These are phyloP conservation scores for Agrilus cyanescens DNA, from an alignment of 2,888 invertebrate species.

Conservation along the genomic window DNA sequence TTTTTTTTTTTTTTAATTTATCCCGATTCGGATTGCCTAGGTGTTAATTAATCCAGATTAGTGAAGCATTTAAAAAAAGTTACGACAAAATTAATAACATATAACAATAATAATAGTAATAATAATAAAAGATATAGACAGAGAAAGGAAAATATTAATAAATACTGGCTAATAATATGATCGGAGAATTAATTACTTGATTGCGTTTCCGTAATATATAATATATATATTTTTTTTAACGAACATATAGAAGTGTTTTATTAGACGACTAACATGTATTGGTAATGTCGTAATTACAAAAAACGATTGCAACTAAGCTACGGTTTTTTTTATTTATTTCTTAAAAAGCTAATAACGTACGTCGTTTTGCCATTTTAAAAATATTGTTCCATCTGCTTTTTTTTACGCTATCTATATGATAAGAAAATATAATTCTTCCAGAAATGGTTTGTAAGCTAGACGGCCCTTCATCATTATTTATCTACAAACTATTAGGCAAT, in stretches of 20 bases:
- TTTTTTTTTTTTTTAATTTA: too few species aligned
- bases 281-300: constrained; percentile 12
- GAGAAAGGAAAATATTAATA: too few species aligned
- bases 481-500: constrained; percentile 18
- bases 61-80: too few species aligned
- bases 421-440: constrained; percentile 35
- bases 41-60: too few species aligned
- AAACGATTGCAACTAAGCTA: constrained; percentile 14
- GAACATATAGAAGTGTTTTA: background rate
- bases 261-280: too few species aligned
- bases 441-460: constrained; percentile 29
- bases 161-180: too few species aligned
- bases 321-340: constrained; percentile 7
- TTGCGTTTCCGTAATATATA: constrained; percentile 8
- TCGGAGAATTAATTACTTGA: constrained; percentile 2
- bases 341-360: constrained; percentile 18
- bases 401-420: constrained; percentile 23
- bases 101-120: too few species aligned
- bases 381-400: constrained; percentile 15
- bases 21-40: too few species aligned
- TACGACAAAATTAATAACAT: too few species aligned
- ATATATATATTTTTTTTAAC: constrained; percentile 4
- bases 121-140: too few species aligned
- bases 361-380: constrained; percentile 16
- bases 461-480: constrained; percentile 12